Conservation (phyloP, 1,140 invertebrate species). For the Paraescarpia echinospica region DNA sequence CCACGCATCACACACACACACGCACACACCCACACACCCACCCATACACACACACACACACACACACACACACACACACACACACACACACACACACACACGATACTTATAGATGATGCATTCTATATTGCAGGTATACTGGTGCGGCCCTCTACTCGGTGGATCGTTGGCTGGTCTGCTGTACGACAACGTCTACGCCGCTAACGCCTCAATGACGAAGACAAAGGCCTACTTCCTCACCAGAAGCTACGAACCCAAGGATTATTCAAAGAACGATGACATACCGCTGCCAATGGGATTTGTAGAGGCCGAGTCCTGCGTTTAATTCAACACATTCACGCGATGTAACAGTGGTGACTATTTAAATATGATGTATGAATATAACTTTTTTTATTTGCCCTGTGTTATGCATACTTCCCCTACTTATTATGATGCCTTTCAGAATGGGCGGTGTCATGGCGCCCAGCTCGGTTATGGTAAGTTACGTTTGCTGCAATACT, state of each 20-base stretch:
- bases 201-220: constrained; percentile 7
- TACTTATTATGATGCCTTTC: too few species aligned
- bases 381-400: too few species aligned
- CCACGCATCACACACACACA: too few species aligned
- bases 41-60: too few species aligned
- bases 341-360: neutral
- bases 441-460: too few species aligned
- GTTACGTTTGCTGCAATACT: too few species aligned
- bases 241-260: neutral
- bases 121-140: constrained; percentile 70
- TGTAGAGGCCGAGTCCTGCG: neutral
- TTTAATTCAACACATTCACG: neutral
- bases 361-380: neutral
- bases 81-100: neutral
- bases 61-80: too few species aligned
- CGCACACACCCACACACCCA: too few species aligned
- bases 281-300: neutral
- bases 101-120: neutral
- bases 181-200: constrained; percentile 63
- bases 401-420: too few species aligned
- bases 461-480: too few species aligned
- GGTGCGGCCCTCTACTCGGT: constrained; percentile 83
- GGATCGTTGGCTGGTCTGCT: constrained; percentile 73
- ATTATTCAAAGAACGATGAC: neutral
- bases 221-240: neutral